Evolutionary conservation across 2,113 vertebrate species (phyloP), one percentile per base, ranked within the genome.

Genomic region (Microcebus tavaratra): DNA sequence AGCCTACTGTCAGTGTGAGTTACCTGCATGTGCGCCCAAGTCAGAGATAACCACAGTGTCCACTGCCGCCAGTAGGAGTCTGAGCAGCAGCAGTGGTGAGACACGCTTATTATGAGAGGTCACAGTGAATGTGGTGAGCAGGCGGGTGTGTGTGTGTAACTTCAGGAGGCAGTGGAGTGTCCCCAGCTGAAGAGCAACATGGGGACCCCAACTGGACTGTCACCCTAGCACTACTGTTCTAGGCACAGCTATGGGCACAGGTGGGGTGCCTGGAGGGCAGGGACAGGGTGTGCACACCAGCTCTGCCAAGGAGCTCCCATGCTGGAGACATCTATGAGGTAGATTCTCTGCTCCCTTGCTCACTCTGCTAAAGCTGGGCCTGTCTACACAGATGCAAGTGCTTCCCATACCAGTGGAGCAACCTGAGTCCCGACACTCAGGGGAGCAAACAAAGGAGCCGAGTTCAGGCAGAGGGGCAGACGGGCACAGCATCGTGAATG

Each of bases 401-500:
- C 17, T 85, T 34, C 48, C 23, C 10, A 11, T 27, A 15, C 5
- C 8, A 25, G 65, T 6, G 2, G 21, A 59, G 45, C 36, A 57
- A 29, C 12, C 31, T 1, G 3, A 59, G 61, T 11, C 17, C 42
- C 9, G 55, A 61, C 4, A 68, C 1, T 59, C 8, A 18, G 50
- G 36, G 75, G 3, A 18, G 2, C 1, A 20, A 36, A 67, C 15
- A 3, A 57, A 53, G 42, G 72, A 14, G 85, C 8, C 14, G 6
- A 70, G 59, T 17, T 42, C 27, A 68, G 80, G 76, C 2, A 27
- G n/a, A 57, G 18, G 23, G 17, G 50, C 9, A 1, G 42, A 65
- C 5, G 17, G 10, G 29, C 2, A 29, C 0, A 0, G 13, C 4
- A 1, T 17, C 23, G 2, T 0, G 6, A n/a, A n/a, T 0, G 17